phyloP scores from a whole-genome alignment of 2,113 vertebrate species.

The Hippopotamus amphibius region DNA sequence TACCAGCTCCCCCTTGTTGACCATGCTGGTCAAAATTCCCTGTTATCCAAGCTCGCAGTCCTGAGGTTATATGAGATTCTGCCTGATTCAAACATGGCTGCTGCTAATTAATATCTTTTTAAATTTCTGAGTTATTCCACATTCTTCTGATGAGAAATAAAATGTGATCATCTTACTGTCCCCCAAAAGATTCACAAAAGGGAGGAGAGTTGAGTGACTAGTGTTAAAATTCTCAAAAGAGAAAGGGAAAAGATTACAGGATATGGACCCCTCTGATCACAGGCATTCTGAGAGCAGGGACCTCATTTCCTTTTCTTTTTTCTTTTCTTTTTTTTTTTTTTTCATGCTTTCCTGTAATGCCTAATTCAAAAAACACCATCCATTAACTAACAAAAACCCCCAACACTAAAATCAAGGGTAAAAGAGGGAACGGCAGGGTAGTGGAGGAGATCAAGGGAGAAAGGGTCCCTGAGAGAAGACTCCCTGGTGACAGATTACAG shows the following conservation, averaged over 20 bases:
- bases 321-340: conserved; percentile 49
- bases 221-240: conserved; percentile 61
- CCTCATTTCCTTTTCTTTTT: conserved; percentile 2
- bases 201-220: background rate
- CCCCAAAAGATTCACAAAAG: background rate
- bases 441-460: background rate
- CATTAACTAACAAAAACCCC: background rate
- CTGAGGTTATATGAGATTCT: conserved; percentile 7
- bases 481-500: background rate
- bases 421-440: background rate
- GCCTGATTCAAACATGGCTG: background rate
- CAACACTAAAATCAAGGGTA: conserved; percentile 29
- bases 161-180: conserved; percentile 11
- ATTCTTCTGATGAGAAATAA: conserved; percentile 58
- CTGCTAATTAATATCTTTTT: conserved; percentile 53
- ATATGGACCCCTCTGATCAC: conserved; percentile 17
- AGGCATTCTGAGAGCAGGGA: conserved; percentile 31
- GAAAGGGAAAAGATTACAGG: conserved; percentile 47
- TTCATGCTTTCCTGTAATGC: conserved; percentile 6
- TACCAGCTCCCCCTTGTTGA: background rate
- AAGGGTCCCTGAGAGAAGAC: background rate
- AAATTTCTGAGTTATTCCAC: background rate
- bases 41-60: background rate
- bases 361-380: conserved; percentile 36
- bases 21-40: background rate